A percentile compares a stretch with the other conserved stretches of the same genome.
Conservation (phyloP, 2,113 vertebrate species). For the Otolemur garnettii region DNA sequence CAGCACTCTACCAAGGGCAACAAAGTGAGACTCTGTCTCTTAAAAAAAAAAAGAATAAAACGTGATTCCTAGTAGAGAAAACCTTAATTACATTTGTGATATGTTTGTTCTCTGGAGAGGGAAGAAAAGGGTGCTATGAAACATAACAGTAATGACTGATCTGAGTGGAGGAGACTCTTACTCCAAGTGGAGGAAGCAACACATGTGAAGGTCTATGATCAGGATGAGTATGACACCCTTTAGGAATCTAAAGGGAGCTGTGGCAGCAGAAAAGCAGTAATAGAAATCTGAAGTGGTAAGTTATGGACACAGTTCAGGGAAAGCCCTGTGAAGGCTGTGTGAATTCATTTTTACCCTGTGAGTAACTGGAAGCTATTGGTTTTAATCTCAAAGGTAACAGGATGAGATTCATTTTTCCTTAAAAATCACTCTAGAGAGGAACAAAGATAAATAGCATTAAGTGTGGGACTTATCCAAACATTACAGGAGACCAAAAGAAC, state of each 20-base stretch:
- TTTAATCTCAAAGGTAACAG: background rate
- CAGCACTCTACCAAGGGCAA: too few species aligned
- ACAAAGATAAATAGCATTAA: constrained; percentile 1
- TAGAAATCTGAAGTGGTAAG: background rate
- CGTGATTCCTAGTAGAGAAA: background rate
- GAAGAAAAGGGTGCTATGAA: background rate
- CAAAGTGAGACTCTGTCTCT: too few species aligned
- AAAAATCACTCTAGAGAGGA: background rate
- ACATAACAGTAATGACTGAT: background rate
- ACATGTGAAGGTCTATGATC: background rate
- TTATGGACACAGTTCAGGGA: background rate
- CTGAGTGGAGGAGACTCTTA: background rate
- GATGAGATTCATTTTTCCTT: background rate
- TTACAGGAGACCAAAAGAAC: too few species aligned
- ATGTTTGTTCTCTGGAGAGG: background rate
- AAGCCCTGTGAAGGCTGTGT: background rate
- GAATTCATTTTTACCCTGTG: background rate
- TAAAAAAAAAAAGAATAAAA: too few species aligned
- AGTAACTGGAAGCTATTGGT: background rate
- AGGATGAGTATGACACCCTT: background rate
- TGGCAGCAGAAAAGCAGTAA: background rate
- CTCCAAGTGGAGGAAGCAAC: background rate
- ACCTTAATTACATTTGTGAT: background rate
- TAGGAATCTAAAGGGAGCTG: background rate
- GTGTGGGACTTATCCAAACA: background rate